These are phyloP conservation scores for Paratrypauchen microcephalus DNA, from an alignment of 2,797 vertebrate species.

Conservation along the genomic window DNA sequence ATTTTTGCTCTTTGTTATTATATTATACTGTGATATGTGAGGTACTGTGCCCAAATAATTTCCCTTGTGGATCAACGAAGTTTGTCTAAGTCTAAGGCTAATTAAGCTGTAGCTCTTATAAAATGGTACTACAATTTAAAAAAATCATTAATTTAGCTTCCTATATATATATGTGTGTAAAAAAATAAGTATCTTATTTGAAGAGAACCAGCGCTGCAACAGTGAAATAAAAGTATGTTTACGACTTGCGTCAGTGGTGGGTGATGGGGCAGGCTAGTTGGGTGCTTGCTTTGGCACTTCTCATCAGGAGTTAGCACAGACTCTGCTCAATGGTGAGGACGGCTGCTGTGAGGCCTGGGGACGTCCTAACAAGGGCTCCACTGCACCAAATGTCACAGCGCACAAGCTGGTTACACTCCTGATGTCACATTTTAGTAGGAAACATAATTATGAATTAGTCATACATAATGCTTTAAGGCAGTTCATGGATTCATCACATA, in stretches of 20 bases:
- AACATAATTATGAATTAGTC: not conserved
- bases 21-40: too few species aligned
- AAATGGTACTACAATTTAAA: too few species aligned
- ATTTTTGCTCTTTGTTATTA: too few species aligned
- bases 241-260: slow-evolving; percentile 38
- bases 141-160: too few species aligned
- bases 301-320: slow-evolving; percentile 70
- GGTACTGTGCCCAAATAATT: too few species aligned
- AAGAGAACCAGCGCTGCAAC: not conserved
- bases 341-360: slow-evolving; percentile 54
- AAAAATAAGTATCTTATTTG: not conserved
- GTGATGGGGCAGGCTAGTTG: slow-evolving; percentile 72
- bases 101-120: too few species aligned
- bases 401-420: not conserved
- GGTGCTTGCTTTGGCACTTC: slow-evolving; percentile 75
- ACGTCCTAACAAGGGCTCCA: slow-evolving; percentile 74
- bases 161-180: too few species aligned
- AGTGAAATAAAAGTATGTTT: not conserved
- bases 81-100: too few species aligned
- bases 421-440: not conserved
- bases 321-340: slow-evolving; percentile 46
- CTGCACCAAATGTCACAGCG: slow-evolving; percentile 7
- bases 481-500: not conserved
- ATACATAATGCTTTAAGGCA: not conserved
- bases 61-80: too few species aligned